Conservation (phyloP, 2,113 vertebrate species). For the Atlantisia rogersi region DNA sequence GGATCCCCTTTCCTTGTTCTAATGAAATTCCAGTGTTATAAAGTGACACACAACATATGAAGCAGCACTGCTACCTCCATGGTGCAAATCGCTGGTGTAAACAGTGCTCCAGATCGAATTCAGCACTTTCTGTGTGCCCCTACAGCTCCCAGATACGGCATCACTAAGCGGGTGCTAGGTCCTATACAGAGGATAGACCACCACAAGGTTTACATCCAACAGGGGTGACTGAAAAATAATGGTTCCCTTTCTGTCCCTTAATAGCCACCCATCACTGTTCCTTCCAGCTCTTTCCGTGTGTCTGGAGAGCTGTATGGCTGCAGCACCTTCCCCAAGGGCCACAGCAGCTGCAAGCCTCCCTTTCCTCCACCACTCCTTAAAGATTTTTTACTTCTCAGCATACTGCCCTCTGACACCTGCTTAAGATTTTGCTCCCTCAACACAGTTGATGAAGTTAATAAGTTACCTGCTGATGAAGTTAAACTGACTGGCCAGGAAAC, state of each 20-base stretch:
- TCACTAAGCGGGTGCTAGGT: neutral
- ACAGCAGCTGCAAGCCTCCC: neutral
- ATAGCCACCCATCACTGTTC: neutral
- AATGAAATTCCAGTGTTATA: neutral
- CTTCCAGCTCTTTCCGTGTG: neutral
- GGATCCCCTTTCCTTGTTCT: neutral
- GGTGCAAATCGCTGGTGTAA: neutral
- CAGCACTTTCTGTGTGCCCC: neutral
- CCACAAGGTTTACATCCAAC: neutral
- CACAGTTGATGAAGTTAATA: neutral
- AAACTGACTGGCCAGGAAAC: neutral
- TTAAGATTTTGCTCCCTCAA: neutral
- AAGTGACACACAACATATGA: neutral
- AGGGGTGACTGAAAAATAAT: neutral
- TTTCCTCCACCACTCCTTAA: neutral
- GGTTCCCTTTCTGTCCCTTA: neutral
- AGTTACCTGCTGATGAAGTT: neutral
- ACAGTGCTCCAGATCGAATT: accelerated
- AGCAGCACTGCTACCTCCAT: neutral
- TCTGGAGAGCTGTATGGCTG: neutral
- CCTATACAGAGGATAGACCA: neutral
- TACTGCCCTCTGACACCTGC: neutral
- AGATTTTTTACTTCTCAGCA: neutral
- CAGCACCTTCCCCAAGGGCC: neutral
- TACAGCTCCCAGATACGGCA: neutral